Conservation (phyloP, 2,113 vertebrate species). For the Coturnix japonica region DNA sequence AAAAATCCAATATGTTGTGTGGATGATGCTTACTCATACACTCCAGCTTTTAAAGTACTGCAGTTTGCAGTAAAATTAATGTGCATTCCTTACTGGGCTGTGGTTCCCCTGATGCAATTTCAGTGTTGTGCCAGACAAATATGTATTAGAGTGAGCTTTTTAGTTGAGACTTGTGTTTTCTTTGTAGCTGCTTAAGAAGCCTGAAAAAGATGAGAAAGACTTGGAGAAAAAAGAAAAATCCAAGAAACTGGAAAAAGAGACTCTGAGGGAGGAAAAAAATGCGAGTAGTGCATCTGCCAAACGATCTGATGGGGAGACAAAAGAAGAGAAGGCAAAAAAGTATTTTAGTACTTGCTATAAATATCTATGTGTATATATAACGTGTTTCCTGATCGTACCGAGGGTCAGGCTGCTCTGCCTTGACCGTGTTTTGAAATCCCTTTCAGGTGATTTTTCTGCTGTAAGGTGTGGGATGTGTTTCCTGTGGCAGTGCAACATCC, state of each 20-base stretch:
- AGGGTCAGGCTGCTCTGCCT: constrained; percentile 28
- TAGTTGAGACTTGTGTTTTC: constrained; percentile 70
- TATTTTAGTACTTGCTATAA: constrained; percentile 74
- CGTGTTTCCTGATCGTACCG: constrained; percentile 6
- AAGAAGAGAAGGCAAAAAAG: constrained; percentile 92
- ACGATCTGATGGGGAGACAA: constrained; percentile 85
- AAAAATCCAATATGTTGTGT: constrained; percentile 52
- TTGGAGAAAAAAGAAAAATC: constrained; percentile 91
- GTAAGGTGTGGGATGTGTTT: neutral
- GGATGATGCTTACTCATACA: constrained; percentile 72
- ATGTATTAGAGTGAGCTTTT: constrained; percentile 62
- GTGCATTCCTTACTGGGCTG: constrained; percentile 10
- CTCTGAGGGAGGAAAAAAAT: constrained; percentile 87
- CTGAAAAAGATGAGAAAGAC: constrained; percentile 91
- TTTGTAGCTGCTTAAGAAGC: constrained; percentile 94
- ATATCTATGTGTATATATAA: constrained; percentile 45
- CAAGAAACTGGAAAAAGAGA: constrained; percentile 90
- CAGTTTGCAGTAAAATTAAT: neutral
- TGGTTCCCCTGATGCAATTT: constrained; percentile 57
- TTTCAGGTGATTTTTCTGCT: constrained; percentile 6
- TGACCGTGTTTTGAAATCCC: neutral
- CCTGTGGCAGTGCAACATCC: neutral
- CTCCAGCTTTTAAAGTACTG: constrained; percentile 63
- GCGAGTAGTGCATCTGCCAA: constrained; percentile 80
- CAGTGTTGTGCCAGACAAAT: constrained; percentile 64